phyloP scores from a whole-genome alignment of 2,888 invertebrate species.

The Zygaena filipendulae region DNA sequence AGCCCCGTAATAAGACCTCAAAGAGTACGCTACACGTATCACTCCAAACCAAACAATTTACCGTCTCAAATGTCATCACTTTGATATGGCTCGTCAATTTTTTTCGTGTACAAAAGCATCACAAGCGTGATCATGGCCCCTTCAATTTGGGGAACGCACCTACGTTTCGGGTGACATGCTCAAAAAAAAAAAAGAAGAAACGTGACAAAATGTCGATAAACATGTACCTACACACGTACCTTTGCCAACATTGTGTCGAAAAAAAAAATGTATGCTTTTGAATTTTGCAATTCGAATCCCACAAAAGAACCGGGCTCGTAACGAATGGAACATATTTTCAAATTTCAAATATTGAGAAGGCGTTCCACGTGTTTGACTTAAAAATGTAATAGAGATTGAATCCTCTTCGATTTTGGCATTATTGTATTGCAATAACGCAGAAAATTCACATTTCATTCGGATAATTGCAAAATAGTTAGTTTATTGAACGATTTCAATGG shows the following conservation, averaged over 20 bases:
- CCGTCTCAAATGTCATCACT: conserved; percentile 46
- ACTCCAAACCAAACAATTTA: conserved; percentile 28
- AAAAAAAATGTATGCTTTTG: conserved; percentile 32
- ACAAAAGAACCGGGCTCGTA: conserved; percentile 25
- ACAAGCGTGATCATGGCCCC: conserved; percentile 38
- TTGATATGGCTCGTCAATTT: conserved; percentile 41
- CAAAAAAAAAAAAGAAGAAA: conserved; percentile 55
- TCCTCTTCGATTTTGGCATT: too few relatives aligned
- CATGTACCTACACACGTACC: conserved; percentile 52
- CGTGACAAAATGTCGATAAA: conserved; percentile 68
- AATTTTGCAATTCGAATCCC: conserved; percentile 39
- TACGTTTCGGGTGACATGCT: conserved; percentile 53
- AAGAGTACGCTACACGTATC: too few relatives aligned
- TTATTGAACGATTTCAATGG: too few relatives aligned
- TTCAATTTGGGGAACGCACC: conserved; percentile 45
- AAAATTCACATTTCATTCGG: conserved; percentile 35
- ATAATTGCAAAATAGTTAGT: conserved; percentile 52
- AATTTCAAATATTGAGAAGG: conserved; percentile 48
- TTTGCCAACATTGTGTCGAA: conserved; percentile 26
- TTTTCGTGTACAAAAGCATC: conserved; percentile 30
- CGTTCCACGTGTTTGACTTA: conserved; percentile 54
- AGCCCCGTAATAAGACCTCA: too few relatives aligned
- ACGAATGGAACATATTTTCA: conserved; percentile 40
- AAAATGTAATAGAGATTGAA: too few relatives aligned
- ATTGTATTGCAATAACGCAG: conserved; percentile 45